Base-by-base conservation (phyloP, 2,113 vertebrate species). In the Alouatta palliata region DNA sequence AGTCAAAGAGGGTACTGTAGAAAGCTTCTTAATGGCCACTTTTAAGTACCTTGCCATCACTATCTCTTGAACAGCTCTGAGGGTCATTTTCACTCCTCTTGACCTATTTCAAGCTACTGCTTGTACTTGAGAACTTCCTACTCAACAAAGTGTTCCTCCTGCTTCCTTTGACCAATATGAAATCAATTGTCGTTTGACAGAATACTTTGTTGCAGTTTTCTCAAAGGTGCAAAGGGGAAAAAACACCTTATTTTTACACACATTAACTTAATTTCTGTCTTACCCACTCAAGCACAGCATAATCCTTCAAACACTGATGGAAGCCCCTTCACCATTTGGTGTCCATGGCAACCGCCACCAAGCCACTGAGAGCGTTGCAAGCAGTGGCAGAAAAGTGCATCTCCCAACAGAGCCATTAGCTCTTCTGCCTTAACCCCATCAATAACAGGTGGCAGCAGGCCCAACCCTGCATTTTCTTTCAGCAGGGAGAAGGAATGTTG, bases 241-340 rank as follows among this genome's bases (percentile, higher is more conserved):
- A 97, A 87, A 93, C 14, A 84, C 92, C 93, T 98, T 97, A 98
- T 97, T 97, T 97, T 96, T 96, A 96, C 82, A 98, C 88, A 96
- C 97, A 98, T 98, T 98, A 98, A 98, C 97, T 98, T 98, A 98
- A 98, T 99, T 98, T 98, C 97, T 96, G 93, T 98, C 97, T 98
- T 97, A 97, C 94, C 94, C 97, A 98, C 92, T 98, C 97, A 97
- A 98, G 98, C 97, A 97, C 71, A 97, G 95, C 68, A 73, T 93
- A 98, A 97, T 98, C 97, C 88, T 98, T 98, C 95, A 98, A 98
- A 98, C 83, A 96, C 92, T 95, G 87, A 98, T 97, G 94, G 95
- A 95, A 98, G 95, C 94, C 93, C 95, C 94, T 98, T 97, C 14
- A 95, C 98, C 96, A 97, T 98, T 98, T 98, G 97, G 98, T 99